Evolutionary conservation across 2,113 vertebrate species (phyloP).

Genomic region (Carassius auratus): DNA sequence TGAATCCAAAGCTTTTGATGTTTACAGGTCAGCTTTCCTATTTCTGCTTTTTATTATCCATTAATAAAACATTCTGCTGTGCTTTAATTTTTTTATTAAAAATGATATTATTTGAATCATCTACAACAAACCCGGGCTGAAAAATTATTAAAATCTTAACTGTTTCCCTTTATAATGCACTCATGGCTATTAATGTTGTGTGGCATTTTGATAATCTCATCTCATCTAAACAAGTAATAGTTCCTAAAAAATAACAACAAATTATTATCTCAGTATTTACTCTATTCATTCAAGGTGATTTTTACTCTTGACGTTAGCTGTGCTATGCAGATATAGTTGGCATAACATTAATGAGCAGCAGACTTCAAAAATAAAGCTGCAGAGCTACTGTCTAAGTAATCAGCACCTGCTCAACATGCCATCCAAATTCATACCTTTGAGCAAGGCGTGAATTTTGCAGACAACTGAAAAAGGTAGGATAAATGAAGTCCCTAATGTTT

Average conservation of each 20-base stretch:
- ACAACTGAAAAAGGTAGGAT: constrained; percentile 50
- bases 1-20: constrained; percentile 43
- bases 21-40: constrained; percentile 8
- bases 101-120: neutral
- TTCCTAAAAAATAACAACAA: constrained; percentile 2
- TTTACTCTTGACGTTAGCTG: neutral
- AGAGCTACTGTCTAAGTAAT: neutral
- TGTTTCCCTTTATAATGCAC: neutral
- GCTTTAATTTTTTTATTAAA: neutral
- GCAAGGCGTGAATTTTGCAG: constrained; percentile 19
- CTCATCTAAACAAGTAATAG: neutral
- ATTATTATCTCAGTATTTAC: neutral
- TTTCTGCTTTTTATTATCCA: neutral
- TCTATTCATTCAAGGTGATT: neutral
- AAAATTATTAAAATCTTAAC: neutral
- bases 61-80: neutral
- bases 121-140: neutral
- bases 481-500: constrained; percentile 63
- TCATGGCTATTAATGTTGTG: neutral
- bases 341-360: constrained; percentile 2
- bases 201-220: neutral
- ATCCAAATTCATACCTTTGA: constrained; percentile 14
- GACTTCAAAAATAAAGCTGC: constrained; percentile 7
- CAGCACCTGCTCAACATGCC: neutral
- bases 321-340: constrained; percentile 14